Evolutionary conservation across 2,797 vertebrate species (phyloP).

Genomic region (Lithobates pipiens): DNA sequence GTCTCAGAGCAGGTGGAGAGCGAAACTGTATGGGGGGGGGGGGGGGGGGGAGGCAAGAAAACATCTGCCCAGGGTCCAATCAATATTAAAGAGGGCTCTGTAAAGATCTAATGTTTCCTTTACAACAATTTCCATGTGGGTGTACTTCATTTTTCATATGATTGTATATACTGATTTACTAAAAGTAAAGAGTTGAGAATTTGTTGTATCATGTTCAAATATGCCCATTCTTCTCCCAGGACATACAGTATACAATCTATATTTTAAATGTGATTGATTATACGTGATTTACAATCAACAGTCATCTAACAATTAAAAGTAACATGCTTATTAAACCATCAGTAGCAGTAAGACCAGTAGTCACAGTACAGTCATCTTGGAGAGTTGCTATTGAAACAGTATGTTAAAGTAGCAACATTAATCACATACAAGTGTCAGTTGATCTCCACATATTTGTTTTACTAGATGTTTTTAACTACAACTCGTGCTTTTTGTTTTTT

Average conservation of each 20-base stretch:
- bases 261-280: neutral
- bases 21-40: too few species aligned
- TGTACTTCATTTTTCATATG: too few species aligned
- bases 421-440: conserved; percentile 58
- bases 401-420: conserved; percentile 56
- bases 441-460: conserved; percentile 57
- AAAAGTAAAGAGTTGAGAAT: too few species aligned
- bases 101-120: too few species aligned
- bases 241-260: neutral
- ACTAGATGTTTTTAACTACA: conserved; percentile 84
- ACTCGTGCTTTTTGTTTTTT: conserved; percentile 88
- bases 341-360: conserved; percentile 21
- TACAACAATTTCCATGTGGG: too few species aligned
- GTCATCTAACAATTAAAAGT: conserved; percentile 9
- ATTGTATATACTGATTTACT: too few species aligned
- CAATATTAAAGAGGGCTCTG: too few species aligned
- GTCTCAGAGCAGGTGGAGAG: too few species aligned
- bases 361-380: conserved; percentile 22
- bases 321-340: conserved; percentile 2
- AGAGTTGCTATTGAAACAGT: conserved; percentile 44
- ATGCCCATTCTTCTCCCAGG: too few species aligned
- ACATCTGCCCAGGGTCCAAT: too few species aligned
- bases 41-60: too few species aligned
- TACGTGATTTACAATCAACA: neutral
- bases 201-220: too few species aligned